Evolutionary conservation across 2,797 vertebrate species (phyloP).

Genomic region (Tarsius wallacei): DNA sequence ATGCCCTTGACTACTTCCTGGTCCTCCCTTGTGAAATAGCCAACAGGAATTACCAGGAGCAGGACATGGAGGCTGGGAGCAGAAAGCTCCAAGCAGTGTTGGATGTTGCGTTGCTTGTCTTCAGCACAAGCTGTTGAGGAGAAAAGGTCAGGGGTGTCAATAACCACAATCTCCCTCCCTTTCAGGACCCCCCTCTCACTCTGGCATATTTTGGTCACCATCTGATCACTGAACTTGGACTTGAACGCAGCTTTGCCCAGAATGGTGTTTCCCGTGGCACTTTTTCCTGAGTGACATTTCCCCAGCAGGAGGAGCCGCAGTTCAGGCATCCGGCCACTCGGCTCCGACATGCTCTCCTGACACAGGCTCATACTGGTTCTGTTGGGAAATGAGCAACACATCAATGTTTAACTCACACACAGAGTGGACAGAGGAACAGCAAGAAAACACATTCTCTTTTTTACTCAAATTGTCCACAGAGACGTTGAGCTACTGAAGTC

Average conservation of each 20-base stretch:
- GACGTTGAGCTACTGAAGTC: not conserved
- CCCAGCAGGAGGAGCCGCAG: constrained; percentile 77
- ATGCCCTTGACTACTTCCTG: not conserved
- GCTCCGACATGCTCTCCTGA: fast-evolving
- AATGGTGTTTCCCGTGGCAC: constrained; percentile 80
- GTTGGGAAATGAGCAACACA: not conserved
- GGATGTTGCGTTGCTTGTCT: fast-evolving
- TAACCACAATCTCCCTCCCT: constrained; percentile 23
- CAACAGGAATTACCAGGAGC: constrained; percentile 51
- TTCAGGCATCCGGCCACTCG: fast-evolving
- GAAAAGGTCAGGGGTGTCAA: constrained; percentile 76
- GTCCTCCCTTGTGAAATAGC: constrained; percentile 3
- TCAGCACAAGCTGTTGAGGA: not conserved
- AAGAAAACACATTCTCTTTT: not conserved
- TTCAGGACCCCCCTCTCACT: not conserved
- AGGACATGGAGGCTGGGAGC: not conserved
- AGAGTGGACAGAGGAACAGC: too few relatives aligned
- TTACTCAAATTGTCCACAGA: not conserved
- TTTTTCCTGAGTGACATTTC: constrained; percentile 56
- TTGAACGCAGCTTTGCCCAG: constrained; percentile 38
- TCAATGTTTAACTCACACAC: not conserved
- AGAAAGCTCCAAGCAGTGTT: not conserved
- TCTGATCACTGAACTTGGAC: not conserved
- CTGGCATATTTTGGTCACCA: constrained; percentile 21
- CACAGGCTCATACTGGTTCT: fast-evolving